phyloP scores from a whole-genome alignment of 2,113 vertebrate genomes.

The Callocephalon fimbriatum region DNA sequence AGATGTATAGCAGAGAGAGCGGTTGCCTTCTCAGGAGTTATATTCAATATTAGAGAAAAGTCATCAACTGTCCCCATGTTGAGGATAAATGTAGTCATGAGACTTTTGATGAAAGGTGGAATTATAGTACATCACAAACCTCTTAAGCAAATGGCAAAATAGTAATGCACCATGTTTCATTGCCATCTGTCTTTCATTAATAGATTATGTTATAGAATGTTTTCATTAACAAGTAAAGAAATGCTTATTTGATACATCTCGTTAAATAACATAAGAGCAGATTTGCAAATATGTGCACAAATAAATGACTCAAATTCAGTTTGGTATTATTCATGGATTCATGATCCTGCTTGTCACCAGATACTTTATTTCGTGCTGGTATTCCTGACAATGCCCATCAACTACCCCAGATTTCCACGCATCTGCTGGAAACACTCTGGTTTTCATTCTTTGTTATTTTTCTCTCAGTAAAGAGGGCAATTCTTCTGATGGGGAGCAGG shows the following conservation, averaged over 20 bases:
- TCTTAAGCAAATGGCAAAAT: neutral
- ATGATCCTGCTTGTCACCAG: neutral
- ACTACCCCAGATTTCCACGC: neutral
- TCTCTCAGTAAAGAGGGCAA: neutral
- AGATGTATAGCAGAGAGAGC: neutral
- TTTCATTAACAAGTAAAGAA: conserved; percentile 41
- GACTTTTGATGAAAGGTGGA: conserved; percentile 37
- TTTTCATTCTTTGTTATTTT: conserved; percentile 10
- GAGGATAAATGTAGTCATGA: neutral
- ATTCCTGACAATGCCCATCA: neutral
- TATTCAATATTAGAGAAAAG: neutral
- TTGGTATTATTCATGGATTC: neutral
- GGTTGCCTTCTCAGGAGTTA: neutral
- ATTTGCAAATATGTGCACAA: neutral
- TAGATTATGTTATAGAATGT: conserved; percentile 30
- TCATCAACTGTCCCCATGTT: neutral
- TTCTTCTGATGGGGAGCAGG: conserved; percentile 16
- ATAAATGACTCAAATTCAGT: neutral
- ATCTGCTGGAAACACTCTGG: neutral
- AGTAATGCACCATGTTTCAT: neutral
- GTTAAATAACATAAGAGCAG: neutral
- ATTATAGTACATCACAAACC: conserved; percentile 14
- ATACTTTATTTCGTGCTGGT: neutral
- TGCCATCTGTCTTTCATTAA: conserved; percentile 46
- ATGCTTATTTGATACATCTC: conserved; percentile 12